Conservation (phyloP, 2,113 vertebrate species). For the Kryptolebias marmoratus region DNA sequence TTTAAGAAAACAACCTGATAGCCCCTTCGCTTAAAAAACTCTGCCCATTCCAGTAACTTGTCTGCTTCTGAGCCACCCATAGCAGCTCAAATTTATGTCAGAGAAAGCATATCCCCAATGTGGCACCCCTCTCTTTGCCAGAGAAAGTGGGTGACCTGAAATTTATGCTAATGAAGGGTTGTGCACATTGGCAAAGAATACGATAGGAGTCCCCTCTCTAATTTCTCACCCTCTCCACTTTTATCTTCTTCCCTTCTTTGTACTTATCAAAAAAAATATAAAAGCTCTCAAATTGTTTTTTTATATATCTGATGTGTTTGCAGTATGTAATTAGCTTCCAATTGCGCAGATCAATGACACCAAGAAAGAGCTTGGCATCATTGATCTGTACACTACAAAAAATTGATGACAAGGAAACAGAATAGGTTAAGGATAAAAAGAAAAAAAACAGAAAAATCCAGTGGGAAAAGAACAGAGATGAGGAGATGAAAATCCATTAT, state of each 20-base stretch:
- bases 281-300: slow-evolving; percentile 8
- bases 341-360: background rate
- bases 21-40: background rate
- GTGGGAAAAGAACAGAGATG: background rate
- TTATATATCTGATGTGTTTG: slow-evolving; percentile 15
- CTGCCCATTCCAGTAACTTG: background rate
- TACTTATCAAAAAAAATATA: slow-evolving; percentile 32
- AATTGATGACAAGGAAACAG: slow-evolving; percentile 9
- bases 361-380: slow-evolving; percentile 15
- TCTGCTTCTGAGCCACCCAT: background rate
- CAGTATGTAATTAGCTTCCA: slow-evolving; percentile 20
- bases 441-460: background rate
- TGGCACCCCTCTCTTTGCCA: slow-evolving; percentile 68
- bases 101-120: slow-evolving; percentile 58
- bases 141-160: slow-evolving; percentile 80
- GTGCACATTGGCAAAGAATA: slow-evolving; percentile 65
- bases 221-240: slow-evolving; percentile 37
- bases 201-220: slow-evolving; percentile 69
- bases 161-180: slow-evolving; percentile 76
- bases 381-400: slow-evolving; percentile 22
- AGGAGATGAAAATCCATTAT: background rate
- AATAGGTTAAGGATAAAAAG: background rate
- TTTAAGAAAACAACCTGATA: background rate
- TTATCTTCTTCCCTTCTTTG: slow-evolving; percentile 16
- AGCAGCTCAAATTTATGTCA: slow-evolving; percentile 55